Base-by-base conservation (phyloP, 2,113 vertebrate genomes). In the Cyanoderma ruficeps region DNA sequence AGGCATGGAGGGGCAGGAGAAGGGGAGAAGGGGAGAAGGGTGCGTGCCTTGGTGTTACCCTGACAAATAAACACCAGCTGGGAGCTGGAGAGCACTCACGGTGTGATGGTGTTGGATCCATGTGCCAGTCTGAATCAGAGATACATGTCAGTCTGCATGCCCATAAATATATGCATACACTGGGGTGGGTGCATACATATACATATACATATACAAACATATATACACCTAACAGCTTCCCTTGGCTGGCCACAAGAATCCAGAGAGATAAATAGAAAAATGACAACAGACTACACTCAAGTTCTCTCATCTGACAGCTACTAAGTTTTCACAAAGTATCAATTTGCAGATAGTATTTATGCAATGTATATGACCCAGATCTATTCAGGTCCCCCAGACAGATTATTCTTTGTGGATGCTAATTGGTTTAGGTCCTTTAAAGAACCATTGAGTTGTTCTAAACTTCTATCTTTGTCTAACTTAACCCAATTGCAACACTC, bases 261-360 rank as follows among this genome's bases (percentile, higher is more conserved):
- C 25, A 42, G 20, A 64, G 19, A 84, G 12, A 50, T 8, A 68
- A 78, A 67, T 0, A 75, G 5, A 17, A 82, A 94, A 78, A 56
- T 22, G 2, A 30, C 31, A 83, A 12, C 9, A 87, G 20, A 30
- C 22, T 13, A 11, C 22, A 81, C 47, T 65, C 46, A 63, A 91
- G 42, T 95, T 91, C 67, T 92, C 44, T 87, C 50, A 80, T 47
- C 88, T 97, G 84, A 89, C 88, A 91, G 74, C 80, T 57, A 70
- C 84, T 57, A 46, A 85, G 47, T 93, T 93, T 95, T 74, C 74
- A 95, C 49, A 88, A 93, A 88, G 33, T 90, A 68, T 93, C 90
- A 94, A 95, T 67, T 92, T 78, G 27, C 59, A 83, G 55, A 77
- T 89, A 57, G 77, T 84, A 81, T 91, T 94, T 97, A 67, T 93